Evolutionary conservation across 1,140 invertebrate genomes (phyloP).

Genomic region (Drosophila biarmipes): DNA sequence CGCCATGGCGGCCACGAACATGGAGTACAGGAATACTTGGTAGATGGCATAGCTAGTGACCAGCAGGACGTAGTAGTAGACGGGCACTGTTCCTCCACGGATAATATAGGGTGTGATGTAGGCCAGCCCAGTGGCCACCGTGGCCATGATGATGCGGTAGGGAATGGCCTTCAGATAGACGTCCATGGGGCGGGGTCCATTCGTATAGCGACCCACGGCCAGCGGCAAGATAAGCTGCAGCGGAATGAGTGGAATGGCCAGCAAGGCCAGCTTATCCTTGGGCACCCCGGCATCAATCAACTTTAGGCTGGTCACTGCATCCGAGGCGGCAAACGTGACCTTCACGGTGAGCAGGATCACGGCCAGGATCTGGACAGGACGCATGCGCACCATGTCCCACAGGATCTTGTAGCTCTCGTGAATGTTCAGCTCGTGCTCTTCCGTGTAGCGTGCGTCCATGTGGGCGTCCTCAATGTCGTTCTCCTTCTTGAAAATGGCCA

Average conservation of each 20-base stretch:
- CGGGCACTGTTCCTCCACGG: conserved; percentile 88
- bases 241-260: conserved; percentile 96
- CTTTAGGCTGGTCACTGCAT: conserved; percentile 97
- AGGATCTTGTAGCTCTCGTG: conserved; percentile 94
- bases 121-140: conserved; percentile 93
- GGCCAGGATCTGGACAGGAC: conserved; percentile 91
- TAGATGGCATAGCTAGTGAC: conserved; percentile 93
- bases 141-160: conserved; percentile 92
- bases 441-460: conserved; percentile 84
- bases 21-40: conserved; percentile 90
- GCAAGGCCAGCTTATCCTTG: conserved; percentile 96
- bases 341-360: conserved; percentile 95
- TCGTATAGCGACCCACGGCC: conserved; percentile 94
- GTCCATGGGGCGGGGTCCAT: conserved; percentile 94
- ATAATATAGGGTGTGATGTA: conserved; percentile 93
- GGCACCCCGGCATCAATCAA: conserved; percentile 97
- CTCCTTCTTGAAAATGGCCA: conserved; percentile 96
- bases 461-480: conserved; percentile 84
- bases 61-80: conserved; percentile 92
- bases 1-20: conserved; percentile 90
- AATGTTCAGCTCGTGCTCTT: conserved; percentile 87
- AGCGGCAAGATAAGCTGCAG: conserved; percentile 97
- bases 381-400: conserved; percentile 93
- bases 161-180: conserved; percentile 96
- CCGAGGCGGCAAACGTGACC: conserved; percentile 98